phyloP scores from a whole-genome alignment of 2,797 vertebrate species.

The Sitta carolinensis region DNA sequence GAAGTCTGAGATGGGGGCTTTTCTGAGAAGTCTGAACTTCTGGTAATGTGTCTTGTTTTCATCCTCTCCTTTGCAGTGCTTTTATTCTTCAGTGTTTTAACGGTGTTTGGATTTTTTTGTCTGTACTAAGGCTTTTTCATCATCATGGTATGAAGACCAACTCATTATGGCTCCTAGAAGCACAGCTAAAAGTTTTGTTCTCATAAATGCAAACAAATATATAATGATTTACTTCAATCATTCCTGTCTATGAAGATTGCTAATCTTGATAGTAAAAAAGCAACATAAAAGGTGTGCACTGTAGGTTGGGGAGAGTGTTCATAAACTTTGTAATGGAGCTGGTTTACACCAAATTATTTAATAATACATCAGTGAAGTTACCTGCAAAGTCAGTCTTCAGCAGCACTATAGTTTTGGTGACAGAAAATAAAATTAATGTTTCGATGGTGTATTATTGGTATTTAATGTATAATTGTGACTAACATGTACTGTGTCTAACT shows the following conservation, averaged over 20 bases:
- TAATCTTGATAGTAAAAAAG: neutral
- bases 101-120: neutral
- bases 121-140: neutral
- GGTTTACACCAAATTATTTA: neutral
- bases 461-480: neutral
- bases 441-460: neutral
- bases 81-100: neutral
- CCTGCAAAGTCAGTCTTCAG: neutral
- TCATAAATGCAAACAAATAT: neutral
- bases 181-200: neutral
- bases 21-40: neutral
- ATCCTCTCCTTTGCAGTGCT: neutral
- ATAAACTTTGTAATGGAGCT: neutral
- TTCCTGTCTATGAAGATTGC: neutral
- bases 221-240: neutral
- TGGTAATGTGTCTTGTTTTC: neutral
- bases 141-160: too few relatives aligned
- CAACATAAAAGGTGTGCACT: neutral
- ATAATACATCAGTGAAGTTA: neutral
- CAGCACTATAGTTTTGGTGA: neutral
- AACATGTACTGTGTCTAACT: neutral
- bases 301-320: fast-evolving
- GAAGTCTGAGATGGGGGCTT: neutral
- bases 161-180: neutral
- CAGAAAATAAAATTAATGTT: neutral